Evolutionary conservation across 2,113 vertebrate genomes (phyloP), one percentile per base, ranked within the genome.

Genomic region (Grantiella picta): DNA sequence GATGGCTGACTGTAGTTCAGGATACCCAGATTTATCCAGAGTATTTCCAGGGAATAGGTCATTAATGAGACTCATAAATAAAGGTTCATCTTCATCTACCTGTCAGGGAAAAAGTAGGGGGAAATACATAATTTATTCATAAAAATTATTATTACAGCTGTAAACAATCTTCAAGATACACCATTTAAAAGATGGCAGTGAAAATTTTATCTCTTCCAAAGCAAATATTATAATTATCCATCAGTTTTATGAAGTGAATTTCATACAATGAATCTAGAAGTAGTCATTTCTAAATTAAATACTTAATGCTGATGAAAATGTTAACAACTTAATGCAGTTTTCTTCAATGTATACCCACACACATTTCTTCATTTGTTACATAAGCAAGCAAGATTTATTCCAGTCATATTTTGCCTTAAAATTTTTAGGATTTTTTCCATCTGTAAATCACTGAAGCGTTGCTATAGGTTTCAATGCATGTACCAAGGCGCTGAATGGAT

Each of bases 71-170:
- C 98, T 99, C 98, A 98, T 98, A 59, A 99, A 99, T 81, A 99
- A 96, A 84, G 98, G 98, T 92, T 99, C 98, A 45, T 99, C 98
- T 90, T 99, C 98, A 92, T 99, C 98, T 50, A 99, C 98, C 98
- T 99, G 95, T 77, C 19, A 94, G 83, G 49, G 59, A 64, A 47
- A 92, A 86, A 93, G 14, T 29, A 52, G 63, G 16, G 36, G 13
- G 29, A 92, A 95, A 86, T 35, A 82, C 3, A 94, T 87, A 73
- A 82, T 90, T 91, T 95, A 91, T 86, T 86, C 36, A 88, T 36
- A 5, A 2, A 88, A 88, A 66, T 81, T 61, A 81, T 92, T 92
- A 77, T 69, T 78, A 59, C 7, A 49, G 80, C 56, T 71, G 72
- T 80, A 93, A 94, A 93, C 38, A 83, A 40, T 35, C 35, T 76